Evolutionary conservation across 35 echinoderm and acorn worm species (phyloP).

Genomic region (Lytechinus pictus): DNA sequence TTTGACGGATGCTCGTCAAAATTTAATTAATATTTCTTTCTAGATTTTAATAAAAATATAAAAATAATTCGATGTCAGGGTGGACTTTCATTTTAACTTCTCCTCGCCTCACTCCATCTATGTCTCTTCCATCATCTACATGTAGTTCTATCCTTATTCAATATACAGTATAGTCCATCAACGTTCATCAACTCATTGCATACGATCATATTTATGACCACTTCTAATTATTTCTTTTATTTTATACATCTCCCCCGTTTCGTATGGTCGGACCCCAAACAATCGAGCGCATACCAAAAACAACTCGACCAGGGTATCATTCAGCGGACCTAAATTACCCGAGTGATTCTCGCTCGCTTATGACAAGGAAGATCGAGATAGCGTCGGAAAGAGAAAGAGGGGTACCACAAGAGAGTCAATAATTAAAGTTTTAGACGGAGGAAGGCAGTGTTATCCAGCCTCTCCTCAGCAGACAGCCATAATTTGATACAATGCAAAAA

Average conservation of each 20-base stretch:
- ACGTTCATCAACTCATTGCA: not conserved
- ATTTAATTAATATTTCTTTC: too few relatives aligned
- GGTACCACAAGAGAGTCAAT: not conserved
- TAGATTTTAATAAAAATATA: too few relatives aligned
- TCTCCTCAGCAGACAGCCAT: not conserved
- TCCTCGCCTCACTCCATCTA: too few relatives aligned
- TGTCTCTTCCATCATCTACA: not conserved
- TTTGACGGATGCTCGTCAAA: too few relatives aligned
- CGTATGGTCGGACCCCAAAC: not conserved
- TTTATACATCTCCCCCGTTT: not conserved
- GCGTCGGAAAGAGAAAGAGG: not conserved
- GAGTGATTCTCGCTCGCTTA: not conserved
- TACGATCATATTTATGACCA: not conserved
- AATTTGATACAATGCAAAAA: conserved; percentile 20
- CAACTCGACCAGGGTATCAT: not conserved
- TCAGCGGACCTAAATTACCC: not conserved
- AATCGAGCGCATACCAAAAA: not conserved
- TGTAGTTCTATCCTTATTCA: not conserved
- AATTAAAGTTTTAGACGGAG: not conserved
- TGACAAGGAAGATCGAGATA: not conserved
- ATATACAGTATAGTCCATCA: not conserved
- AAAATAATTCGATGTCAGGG: too few relatives aligned
- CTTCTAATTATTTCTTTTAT: not conserved
- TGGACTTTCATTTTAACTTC: too few relatives aligned
- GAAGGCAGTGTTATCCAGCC: not conserved